phyloP scores from a whole-genome alignment of 2,888 invertebrate genomes.

The Eulithis prunata region DNA sequence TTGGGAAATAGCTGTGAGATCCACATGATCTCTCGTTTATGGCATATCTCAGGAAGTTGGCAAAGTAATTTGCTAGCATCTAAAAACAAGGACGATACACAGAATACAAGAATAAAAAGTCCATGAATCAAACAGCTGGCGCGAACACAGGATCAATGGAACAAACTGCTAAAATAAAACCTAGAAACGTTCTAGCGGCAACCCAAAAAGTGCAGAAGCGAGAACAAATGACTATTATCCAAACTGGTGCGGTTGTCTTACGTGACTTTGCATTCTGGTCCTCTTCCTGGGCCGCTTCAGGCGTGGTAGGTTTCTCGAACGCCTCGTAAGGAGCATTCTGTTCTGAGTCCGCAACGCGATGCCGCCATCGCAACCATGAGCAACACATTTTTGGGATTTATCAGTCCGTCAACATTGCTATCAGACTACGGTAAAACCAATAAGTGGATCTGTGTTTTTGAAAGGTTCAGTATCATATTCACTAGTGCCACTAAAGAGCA shows the following conservation, averaged over 20 bases:
- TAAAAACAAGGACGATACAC: constrained; percentile 13
- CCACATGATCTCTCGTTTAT: neutral
- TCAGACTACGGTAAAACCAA: neutral
- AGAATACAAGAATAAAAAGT: constrained; percentile 35
- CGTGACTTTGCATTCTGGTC: constrained; percentile 63
- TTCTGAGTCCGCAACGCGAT: constrained; percentile 71
- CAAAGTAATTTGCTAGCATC: constrained; percentile 22
- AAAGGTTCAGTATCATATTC: constrained; percentile 7
- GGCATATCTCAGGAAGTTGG: neutral
- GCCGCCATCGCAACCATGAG: constrained; percentile 76
- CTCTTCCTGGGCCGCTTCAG: constrained; percentile 50
- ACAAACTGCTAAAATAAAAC: constrained; percentile 43
- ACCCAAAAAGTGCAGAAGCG: constrained; percentile 58
- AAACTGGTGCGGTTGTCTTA: constrained; percentile 64
- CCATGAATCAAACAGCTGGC: constrained; percentile 62
- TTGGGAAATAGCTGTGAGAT: neutral
- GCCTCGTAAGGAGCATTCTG: constrained; percentile 60
- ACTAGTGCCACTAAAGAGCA: constrained; percentile 12
- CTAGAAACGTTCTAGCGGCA: constrained; percentile 35
- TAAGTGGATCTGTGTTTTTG: neutral
- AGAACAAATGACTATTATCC: constrained; percentile 47
- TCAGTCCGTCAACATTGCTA: constrained; percentile 33
- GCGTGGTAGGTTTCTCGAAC: constrained; percentile 59
- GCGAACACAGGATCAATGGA: constrained; percentile 48
- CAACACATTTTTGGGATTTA: constrained; percentile 71